Conservation (phyloP, 2,797 vertebrate species). For the Pelodytes ibericus region DNA sequence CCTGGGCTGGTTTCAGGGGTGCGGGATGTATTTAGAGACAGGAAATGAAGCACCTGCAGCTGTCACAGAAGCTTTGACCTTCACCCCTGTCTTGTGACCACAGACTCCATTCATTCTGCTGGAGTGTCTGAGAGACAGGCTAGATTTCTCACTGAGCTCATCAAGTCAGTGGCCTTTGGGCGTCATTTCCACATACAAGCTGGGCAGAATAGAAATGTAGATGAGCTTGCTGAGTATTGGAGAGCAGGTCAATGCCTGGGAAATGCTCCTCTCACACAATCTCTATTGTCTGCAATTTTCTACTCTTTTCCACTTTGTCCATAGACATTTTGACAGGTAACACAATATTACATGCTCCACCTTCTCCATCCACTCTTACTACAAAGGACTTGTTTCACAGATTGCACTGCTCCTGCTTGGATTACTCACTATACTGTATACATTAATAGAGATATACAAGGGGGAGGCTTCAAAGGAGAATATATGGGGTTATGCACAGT, state of each 20-base stretch:
- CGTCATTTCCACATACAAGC: slow-evolving; percentile 88
- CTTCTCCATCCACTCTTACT: background rate
- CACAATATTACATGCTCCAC: slow-evolving; percentile 54
- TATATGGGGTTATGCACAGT: too few species aligned
- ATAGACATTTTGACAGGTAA: slow-evolving; percentile 71
- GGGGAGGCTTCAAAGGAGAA: too few species aligned
- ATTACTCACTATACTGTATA: background rate
- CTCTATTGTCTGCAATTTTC: slow-evolving; percentile 76
- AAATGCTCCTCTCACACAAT: slow-evolving; percentile 80
- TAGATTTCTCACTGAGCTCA: slow-evolving; percentile 72
- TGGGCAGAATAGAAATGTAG: slow-evolving; percentile 90
- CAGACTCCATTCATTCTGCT: slow-evolving; percentile 74
- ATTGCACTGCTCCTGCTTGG: background rate
- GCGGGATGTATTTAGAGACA: slow-evolving; percentile 61
- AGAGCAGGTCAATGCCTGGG: slow-evolving; percentile 84
- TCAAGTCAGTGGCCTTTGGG: slow-evolving; percentile 80
- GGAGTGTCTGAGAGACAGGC: slow-evolving; percentile 75
- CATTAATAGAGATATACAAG: background rate
- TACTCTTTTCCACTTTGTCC: slow-evolving; percentile 71
- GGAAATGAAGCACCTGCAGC: slow-evolving; percentile 87
- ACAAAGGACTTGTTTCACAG: background rate
- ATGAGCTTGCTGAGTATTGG: slow-evolving; percentile 83
- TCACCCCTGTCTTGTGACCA: slow-evolving; percentile 77
- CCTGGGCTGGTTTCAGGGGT: slow-evolving; percentile 31
- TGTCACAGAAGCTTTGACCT: slow-evolving; percentile 91